Evolutionary conservation across 2,888 invertebrate genomes (phyloP), one percentile per base, ranked within the genome.

Genomic region (Panzeria rudis): DNA sequence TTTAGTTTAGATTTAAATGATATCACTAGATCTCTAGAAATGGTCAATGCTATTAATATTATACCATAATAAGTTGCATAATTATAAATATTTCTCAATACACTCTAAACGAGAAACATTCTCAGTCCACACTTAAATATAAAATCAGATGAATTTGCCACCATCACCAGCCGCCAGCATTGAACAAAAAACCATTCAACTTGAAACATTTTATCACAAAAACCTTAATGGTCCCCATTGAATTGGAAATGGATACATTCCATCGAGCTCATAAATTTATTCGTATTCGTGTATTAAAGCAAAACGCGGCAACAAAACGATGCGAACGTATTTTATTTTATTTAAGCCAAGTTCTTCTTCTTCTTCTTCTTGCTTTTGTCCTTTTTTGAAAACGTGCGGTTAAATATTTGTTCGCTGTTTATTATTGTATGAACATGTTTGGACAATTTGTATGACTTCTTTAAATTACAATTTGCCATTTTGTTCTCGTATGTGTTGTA

Each of bases 391-490:
- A 61, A 52, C 47, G n/a, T 56, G 23, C 47, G 13, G 15, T 54
- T 2, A 25, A 56, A 29, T 35, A 52, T 17, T 68, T 17, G 35
- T 56, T 29, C 9, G 35, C 7, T 32, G 59, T 20, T 11, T 17
- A 50, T 50, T 8, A 25, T n/a, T 52, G 41, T 47, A 4, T 54
- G 5, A 59, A 29, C 35, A 15, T 71, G 25, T 80, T 72, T 64
- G 35, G 15, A 38, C 29, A 64, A 52, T 64, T 61, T 69, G 66
- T 64, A 20, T 76, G 38, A 4, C n/a, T 78, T 62, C 61, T 52
- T 77, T 35, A 68, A 84, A 61, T 54, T 61, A 80, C 61, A 72
- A 84, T 75, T 77, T 80, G 68, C 73, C 78, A 83, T 75, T 83
- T 79, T 68, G 73, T 78, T 64, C 29, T 29, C 29, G 29, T 29